Percentiles rank a stretch among this genome's conserved stretches.
These are phyloP conservation scores for Pheucticus melanocephalus DNA, from an alignment of 2,113 vertebrate genomes.

Conservation along the genomic window DNA sequence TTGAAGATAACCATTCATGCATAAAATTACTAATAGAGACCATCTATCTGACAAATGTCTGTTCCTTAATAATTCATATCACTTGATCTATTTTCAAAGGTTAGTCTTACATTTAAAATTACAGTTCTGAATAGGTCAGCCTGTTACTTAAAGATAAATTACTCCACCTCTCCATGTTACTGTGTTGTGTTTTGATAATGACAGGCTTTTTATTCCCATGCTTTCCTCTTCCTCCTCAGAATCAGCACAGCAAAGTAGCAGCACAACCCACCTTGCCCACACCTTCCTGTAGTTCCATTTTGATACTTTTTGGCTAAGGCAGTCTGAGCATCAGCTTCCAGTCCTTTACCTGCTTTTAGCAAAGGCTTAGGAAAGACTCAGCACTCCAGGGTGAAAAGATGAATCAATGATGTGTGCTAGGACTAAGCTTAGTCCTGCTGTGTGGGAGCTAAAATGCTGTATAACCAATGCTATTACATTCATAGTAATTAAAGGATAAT, in stretches of 20 bases:
- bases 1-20: constrained; percentile 66
- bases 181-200: constrained; percentile 71
- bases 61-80: constrained; percentile 75
- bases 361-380: not conserved
- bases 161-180: constrained; percentile 58
- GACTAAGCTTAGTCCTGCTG: not conserved
- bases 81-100: constrained; percentile 80
- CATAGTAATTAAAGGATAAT: constrained; percentile 64
- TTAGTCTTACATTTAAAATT: constrained; percentile 78
- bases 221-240: constrained; percentile 8
- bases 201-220: constrained; percentile 49
- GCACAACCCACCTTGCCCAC: not conserved
- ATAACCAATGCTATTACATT: constrained; percentile 18
- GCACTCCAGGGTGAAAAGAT: not conserved
- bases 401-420: not conserved
- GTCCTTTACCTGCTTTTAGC: constrained; percentile 16
- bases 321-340: not conserved
- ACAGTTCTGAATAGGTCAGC: constrained; percentile 74
- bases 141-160: constrained; percentile 75
- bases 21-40: constrained; percentile 75
- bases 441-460: not conserved
- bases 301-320: not conserved
- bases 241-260: not conserved
- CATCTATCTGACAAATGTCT: constrained; percentile 70
- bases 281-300: not conserved